Percentiles rank a stretch among this genome's conserved stretches.
These are phyloP conservation scores for Oxyruncus cristatus DNA, from an alignment of 2,113 vertebrate genomes.

Conservation along the genomic window DNA sequence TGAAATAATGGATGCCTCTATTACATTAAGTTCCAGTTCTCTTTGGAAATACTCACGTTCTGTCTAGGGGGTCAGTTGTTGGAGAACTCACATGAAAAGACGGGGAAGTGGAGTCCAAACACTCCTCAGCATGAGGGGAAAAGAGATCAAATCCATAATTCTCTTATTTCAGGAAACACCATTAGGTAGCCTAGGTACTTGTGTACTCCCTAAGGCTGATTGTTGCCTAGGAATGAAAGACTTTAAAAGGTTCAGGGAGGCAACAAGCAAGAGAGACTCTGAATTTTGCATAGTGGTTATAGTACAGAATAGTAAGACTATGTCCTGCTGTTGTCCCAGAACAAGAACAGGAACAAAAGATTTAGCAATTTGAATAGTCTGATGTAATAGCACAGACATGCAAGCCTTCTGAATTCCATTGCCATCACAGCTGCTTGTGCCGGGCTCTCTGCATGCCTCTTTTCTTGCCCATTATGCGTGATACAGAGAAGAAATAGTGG, in stretches of 20 bases:
- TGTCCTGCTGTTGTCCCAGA: neutral
- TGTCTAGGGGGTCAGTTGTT: neutral
- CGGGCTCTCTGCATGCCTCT: neutral
- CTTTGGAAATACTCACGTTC: neutral
- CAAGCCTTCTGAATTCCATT: neutral
- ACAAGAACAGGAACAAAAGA: neutral
- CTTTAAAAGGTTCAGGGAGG: neutral
- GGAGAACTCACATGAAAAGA: neutral
- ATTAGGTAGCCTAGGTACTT: neutral
- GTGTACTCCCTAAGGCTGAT: neutral
- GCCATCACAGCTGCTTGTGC: rapidly evolving
- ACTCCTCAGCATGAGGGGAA: neutral
- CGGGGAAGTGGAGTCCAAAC: neutral
- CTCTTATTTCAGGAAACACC: neutral
- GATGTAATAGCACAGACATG: neutral
- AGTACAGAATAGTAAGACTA: neutral
- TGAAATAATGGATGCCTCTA: neutral
- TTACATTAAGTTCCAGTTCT: neutral
- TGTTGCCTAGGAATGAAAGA: neutral
- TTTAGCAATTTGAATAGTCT: neutral
- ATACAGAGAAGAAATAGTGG: neutral
- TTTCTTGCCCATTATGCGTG: neutral
- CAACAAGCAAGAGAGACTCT: neutral
- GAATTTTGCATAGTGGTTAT: neutral
- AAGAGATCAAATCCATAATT: neutral